Conservation (phyloP, 1,140 invertebrate species). For the Penaeus vannamei region DNA sequence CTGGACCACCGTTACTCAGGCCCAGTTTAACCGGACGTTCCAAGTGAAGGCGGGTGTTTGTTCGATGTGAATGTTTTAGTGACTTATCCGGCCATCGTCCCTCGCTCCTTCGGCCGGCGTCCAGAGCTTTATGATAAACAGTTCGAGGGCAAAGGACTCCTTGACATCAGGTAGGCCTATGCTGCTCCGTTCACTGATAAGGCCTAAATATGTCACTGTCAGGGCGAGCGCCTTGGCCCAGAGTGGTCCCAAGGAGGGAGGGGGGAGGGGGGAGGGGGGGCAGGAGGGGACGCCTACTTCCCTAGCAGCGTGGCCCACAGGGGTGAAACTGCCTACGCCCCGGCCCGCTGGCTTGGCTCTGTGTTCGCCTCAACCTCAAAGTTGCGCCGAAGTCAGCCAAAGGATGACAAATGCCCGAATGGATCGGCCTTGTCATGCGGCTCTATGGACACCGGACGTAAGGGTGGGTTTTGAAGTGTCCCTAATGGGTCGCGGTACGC, state of each 20-base stretch:
- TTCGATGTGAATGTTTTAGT: no score
- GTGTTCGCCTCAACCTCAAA: conserved; percentile 61
- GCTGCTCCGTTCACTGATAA: conserved; percentile 53
- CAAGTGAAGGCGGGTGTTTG: no score
- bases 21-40: no score
- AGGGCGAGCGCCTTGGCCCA: neutral
- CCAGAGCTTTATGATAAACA: conserved; percentile 21
- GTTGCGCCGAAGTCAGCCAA: conserved; percentile 58
- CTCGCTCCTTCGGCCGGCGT: conserved; percentile 20
- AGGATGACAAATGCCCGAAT: conserved; percentile 52
- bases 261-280: no score
- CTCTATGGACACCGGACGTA: conserved; percentile 21
- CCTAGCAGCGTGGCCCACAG: conserved; percentile 33
- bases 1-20: no score
- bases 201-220: conserved; percentile 62
- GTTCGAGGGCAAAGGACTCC: conserved; percentile 18
- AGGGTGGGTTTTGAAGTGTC: conserved; percentile 40
- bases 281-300: neutral
- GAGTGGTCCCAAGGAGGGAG: conserved; percentile 4
- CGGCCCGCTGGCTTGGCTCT: conserved; percentile 28
- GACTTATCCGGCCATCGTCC: neutral
- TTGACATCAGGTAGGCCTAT: conserved; percentile 56
- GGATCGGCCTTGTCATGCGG: conserved; percentile 21
- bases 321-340: conserved; percentile 40
- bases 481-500: conserved; percentile 41